Conservation (phyloP, 2,113 vertebrate species). For the Sisor rabdophorus region DNA sequence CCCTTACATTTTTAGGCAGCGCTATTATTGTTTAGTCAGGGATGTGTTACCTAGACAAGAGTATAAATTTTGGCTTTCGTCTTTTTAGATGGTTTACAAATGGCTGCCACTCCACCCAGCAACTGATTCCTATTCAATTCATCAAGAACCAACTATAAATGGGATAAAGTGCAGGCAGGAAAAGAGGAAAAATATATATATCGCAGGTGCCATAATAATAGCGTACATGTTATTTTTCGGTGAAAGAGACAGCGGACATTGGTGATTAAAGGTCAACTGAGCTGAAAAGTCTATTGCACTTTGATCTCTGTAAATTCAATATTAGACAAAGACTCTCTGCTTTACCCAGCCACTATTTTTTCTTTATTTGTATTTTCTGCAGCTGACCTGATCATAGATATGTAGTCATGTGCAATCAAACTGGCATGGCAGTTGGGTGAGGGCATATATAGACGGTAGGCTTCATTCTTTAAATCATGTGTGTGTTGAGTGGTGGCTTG, state of each 20-base stretch:
- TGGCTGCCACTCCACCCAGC: constrained; percentile 42
- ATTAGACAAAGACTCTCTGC: constrained; percentile 60
- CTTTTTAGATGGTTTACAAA: constrained; percentile 54
- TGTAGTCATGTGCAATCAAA: constrained; percentile 52
- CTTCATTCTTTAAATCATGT: constrained; percentile 16
- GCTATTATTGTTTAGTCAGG: constrained; percentile 54
- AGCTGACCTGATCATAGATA: constrained; percentile 51
- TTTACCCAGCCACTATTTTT: constrained; percentile 61
- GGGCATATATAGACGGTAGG: neutral
- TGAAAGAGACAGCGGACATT: constrained; percentile 21
- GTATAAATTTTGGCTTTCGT: constrained; percentile 58
- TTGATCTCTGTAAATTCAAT: constrained; percentile 49
- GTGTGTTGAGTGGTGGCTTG: constrained; percentile 41
- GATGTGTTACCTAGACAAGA: constrained; percentile 56
- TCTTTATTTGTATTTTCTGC: constrained; percentile 63
- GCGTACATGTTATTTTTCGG: constrained; percentile 38
- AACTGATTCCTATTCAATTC: constrained; percentile 50
- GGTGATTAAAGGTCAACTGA: constrained; percentile 42
- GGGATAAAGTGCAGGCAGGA: neutral
- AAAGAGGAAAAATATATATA: neutral
- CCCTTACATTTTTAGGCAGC: constrained; percentile 61
- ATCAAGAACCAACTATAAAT: constrained; percentile 51
- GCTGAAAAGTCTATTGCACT: constrained; percentile 47
- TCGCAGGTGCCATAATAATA: constrained; percentile 12
- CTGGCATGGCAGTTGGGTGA: neutral